Evolutionary conservation across 2,888 invertebrate species (phyloP).

Genomic region (Isoperla grammatica): DNA sequence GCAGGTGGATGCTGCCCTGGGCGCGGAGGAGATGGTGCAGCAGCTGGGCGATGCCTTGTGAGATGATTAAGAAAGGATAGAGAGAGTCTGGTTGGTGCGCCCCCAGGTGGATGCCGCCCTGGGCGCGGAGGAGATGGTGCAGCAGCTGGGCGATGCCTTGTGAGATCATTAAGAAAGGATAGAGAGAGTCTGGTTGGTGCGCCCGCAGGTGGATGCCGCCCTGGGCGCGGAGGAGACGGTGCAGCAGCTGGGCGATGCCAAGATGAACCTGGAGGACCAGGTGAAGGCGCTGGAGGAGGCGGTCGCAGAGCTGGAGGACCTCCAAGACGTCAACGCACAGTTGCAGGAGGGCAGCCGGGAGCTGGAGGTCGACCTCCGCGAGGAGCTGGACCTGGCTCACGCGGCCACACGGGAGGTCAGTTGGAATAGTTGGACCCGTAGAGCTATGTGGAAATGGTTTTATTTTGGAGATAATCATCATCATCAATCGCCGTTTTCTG

Average conservation of each 20-base stretch:
- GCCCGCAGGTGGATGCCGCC: slow-evolving; percentile 95
- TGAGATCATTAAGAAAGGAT: too few relatives aligned
- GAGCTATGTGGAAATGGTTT: not conserved
- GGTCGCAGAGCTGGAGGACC: slow-evolving; percentile 82
- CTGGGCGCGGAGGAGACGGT: slow-evolving; percentile 99
- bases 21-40: slow-evolving; percentile 98
- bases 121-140: slow-evolving; percentile 99
- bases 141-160: slow-evolving; percentile 88
- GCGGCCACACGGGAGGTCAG: slow-evolving; percentile 73
- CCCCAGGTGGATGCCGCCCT: slow-evolving; percentile 96
- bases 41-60: slow-evolving; percentile 88
- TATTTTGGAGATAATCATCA: slow-evolving; percentile 18
- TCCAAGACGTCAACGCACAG: slow-evolving; percentile 96
- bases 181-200: too few relatives aligned
- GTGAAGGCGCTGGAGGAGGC: slow-evolving; percentile 85
- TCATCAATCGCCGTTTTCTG: too few relatives aligned
- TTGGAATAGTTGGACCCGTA: too few relatives aligned
- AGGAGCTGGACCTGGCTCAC: slow-evolving; percentile 88
- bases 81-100: too few relatives aligned
- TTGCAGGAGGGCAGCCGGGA: slow-evolving; percentile 92
- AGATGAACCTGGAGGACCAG: slow-evolving; percentile 90
- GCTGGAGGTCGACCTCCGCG: slow-evolving; percentile 89
- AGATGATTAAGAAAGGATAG: too few relatives aligned
- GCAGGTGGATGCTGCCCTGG: slow-evolving; percentile 96
- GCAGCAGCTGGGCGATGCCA: slow-evolving; percentile 89